Base-by-base conservation (phyloP, 2,888 invertebrate genomes). In the Hipparchia semele region DNA sequence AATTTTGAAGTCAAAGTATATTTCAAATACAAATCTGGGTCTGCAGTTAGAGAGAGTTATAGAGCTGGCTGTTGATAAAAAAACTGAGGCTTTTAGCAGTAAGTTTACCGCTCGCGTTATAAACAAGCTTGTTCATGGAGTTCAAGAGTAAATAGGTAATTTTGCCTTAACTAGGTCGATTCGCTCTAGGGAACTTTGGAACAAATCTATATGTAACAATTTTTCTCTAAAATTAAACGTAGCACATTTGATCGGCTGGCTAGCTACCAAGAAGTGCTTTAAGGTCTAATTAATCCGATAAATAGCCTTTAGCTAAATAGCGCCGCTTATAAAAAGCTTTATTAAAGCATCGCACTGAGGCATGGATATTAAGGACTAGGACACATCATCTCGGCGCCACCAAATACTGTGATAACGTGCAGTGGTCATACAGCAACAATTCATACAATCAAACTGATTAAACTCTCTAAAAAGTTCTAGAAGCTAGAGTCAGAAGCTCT, bases 161-260 rank as follows among this genome's bases (percentile, higher is more conserved):
- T 65, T 33, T 51, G 23, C 64, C 5, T 49, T 12, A 65, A 33
- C 64, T 65, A 51, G 64, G 49, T 33, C 64, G 51, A 6, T 23
- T 65, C 51, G 70, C 70, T 46, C 54, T 39, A 53, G 49, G 33
- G 54, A 10, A 70, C 46, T 56, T 70, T 53, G 8, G 13, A 46
- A 62, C 62, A 62, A 70, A 33, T 54, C 53, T 62, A 46, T 13
- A 54, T 33, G 13, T 56, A n/a, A 53, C 60, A 68, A 58, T 58
- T 68, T 70, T 70, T 61, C 39, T 45, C 62, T 33, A 54, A 54
- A 54, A 70, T 51, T 65, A 51, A 51, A 51, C 64, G 64, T 23
- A 51, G 23, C 49, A 33, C n/a, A 61, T n/a, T 61, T n/a, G 23
- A 46, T 2, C 64, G 33, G 51, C 64, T 65, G 51, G 23, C 51